phyloP scores from a whole-genome alignment of 2,797 vertebrate species.

The Poecilia picta region DNA sequence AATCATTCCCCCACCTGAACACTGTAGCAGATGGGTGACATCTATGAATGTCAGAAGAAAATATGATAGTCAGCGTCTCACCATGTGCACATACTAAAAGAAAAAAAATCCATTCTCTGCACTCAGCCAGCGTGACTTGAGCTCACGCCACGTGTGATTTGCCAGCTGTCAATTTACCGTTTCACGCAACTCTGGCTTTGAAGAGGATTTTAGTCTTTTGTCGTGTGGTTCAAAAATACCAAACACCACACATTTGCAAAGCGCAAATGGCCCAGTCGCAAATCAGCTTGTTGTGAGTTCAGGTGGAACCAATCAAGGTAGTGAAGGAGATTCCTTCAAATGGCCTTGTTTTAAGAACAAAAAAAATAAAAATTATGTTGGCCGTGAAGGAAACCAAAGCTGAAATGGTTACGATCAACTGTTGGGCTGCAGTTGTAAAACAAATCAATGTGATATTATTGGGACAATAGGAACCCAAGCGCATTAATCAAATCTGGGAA shows the following conservation, averaged over 20 bases:
- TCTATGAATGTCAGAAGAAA: slow-evolving; percentile 35
- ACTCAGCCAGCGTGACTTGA: neutral
- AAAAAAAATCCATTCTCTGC: slow-evolving; percentile 1
- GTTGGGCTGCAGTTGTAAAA: neutral
- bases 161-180: neutral
- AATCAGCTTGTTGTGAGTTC: neutral
- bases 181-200: neutral
- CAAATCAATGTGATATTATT: neutral
- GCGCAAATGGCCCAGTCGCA: neutral
- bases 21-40: slow-evolving; percentile 46
- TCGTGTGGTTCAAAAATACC: neutral
- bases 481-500: neutral
- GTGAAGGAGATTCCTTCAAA: neutral
- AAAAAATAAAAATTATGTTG: neutral
- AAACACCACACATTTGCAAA: neutral
- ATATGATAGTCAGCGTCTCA: neutral
- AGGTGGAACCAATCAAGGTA: neutral
- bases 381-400: neutral
- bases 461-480: neutral
- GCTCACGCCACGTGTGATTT: neutral
- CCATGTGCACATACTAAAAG: neutral
- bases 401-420: neutral
- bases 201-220: neutral
- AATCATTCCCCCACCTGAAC: slow-evolving; percentile 33
- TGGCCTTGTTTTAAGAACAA: neutral